Base-by-base conservation (phyloP, 2,797 vertebrate genomes). In the Sebastes minor region DNA sequence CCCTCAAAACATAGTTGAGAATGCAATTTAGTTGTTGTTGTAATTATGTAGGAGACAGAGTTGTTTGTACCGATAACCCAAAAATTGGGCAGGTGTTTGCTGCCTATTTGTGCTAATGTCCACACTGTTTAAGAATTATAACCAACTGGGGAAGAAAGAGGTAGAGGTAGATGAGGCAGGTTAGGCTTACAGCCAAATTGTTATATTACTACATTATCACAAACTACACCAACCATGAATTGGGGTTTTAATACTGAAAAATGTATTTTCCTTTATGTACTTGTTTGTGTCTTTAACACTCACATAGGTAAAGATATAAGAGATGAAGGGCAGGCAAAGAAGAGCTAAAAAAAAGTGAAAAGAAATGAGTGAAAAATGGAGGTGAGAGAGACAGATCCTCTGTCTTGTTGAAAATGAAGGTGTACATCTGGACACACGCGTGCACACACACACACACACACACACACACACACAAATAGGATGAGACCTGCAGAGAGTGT, bases 401-500 rank as follows among this genome's bases (percentile, higher is more conserved):
- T 85, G 80, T 81, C 88, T 87, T 86, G 72, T 83, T 82, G 78
- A 89, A 91, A 92, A 91, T 90, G 78, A 91, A 91, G 78, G 87
- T 81, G 87, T 89, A 83, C 84, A 91, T 88, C 86, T 88, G 85
- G 83, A 89, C 80, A 78, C 67, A 81, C 22, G 23, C 55, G 8
- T 68, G n/a, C 56, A 25, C 32, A 22, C 62, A 81, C 69, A 52
- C 65, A 23, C 35, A 71, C 71, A 56, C 38, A 74, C 68, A 66
- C 62, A 81, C 69, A 52, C 65, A 23, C 35, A 71, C 71, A 56
- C 38, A 74, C 68, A 66, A 66, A 67, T 60, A 83, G 82, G 89
- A 89, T 73, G 86, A 85, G 84, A 88, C 87, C 90, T 92, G 89
- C 86, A 82, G 86, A 91, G 91, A 87, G 88, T 82, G 79, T 91